phyloP scores from a whole-genome alignment of 2,888 invertebrate species.

The Callyntrura guangdongensis region DNA sequence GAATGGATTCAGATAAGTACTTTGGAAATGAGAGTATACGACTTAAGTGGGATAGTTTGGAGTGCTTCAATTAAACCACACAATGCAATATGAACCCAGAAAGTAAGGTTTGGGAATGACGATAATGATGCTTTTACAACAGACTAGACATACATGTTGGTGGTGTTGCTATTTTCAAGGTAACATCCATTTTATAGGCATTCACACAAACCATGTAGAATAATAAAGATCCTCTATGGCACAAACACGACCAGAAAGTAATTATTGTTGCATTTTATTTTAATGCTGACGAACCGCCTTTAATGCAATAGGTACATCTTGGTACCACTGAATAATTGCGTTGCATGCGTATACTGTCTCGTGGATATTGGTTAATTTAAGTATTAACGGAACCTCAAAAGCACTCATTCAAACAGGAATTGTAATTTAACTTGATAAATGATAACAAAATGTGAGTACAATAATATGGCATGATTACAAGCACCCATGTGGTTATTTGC shows the following conservation, averaged over 20 bases:
- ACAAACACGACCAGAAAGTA: background rate
- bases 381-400: conserved; percentile 19
- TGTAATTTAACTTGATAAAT: background rate
- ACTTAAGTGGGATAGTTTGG: conserved; percentile 13
- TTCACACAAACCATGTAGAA: too few species aligned
- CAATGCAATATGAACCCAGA: background rate
- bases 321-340: background rate
- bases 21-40: background rate
- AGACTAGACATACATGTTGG: background rate
- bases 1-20: background rate
- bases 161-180: background rate
- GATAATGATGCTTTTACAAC: background rate
- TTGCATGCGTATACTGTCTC: background rate
- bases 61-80: conserved; percentile 39
- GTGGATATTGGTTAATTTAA: conserved; percentile 24
- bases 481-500: background rate
- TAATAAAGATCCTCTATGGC: too few species aligned
- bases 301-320: background rate
- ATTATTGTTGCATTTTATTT: conserved; percentile 31
- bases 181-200: background rate
- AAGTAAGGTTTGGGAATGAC: background rate
- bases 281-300: conserved; percentile 4
- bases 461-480: background rate
- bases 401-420: background rate
- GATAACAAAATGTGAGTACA: background rate